A percentile compares a stretch with the other conserved stretches of the same genome.
Evolutionary conservation across 2,888 invertebrate species (phyloP).

Genomic region (Andrena praecox): DNA sequence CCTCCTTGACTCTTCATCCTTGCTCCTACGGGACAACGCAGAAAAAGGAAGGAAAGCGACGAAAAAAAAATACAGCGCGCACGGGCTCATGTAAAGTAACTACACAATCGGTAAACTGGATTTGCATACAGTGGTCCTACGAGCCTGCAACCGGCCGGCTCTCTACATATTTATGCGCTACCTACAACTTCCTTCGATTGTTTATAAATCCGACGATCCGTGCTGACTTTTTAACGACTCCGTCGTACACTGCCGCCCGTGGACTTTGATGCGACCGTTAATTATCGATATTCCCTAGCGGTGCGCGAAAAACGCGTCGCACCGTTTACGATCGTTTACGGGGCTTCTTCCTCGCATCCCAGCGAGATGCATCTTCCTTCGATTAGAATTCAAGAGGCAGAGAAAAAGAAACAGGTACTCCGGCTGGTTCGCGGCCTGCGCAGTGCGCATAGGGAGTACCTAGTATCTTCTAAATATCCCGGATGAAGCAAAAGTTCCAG

Average conservation of each 20-base stretch:
- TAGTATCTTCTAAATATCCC: too few species aligned
- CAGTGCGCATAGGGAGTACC: too few species aligned
- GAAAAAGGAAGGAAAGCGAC: constrained; percentile 7
- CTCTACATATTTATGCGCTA: constrained; percentile 81
- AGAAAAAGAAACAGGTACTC: too few species aligned
- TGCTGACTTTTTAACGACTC: background rate
- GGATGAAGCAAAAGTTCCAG: too few species aligned
- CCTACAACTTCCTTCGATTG: constrained; percentile 83
- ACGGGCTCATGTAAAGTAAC: constrained; percentile 60
- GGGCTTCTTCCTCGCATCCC: too few species aligned
- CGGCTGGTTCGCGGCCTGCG: too few species aligned
- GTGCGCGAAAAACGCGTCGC: background rate
- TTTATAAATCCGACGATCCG: constrained; percentile 63
- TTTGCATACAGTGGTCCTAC: constrained; percentile 78
- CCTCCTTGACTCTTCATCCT: constrained; percentile 6
- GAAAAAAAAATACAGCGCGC: constrained; percentile 62
- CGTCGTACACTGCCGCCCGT: background rate
- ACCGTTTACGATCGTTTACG: background rate
- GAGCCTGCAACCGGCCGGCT: constrained; percentile 39
- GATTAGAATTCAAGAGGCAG: too few species aligned
- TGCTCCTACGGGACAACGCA: background rate
- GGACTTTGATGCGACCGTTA: background rate
- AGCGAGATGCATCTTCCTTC: too few species aligned
- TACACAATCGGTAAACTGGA: constrained; percentile 50
- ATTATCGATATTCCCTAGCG: background rate